Percentiles rank a stretch among this genome's conserved stretches.
phyloP scores from a whole-genome alignment of 2,797 vertebrate genomes.

The Scolopax rusticola region DNA sequence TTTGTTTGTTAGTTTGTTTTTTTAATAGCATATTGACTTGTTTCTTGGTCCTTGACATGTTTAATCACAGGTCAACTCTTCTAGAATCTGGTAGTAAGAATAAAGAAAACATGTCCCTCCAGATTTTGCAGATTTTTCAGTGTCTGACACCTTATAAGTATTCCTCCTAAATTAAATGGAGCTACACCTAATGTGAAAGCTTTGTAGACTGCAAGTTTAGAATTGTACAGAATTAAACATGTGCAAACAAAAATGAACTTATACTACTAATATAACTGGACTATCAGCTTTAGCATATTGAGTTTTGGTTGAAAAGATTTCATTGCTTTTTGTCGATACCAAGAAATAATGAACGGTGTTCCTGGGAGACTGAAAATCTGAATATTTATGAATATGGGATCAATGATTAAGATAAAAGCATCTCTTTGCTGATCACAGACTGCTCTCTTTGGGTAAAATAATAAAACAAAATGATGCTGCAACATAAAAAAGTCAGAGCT shows the following conservation, averaged over 20 bases:
- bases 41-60: neutral
- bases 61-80: neutral
- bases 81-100: neutral
- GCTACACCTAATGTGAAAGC: neutral
- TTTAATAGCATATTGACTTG: neutral
- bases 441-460: slow-evolving; percentile 43
- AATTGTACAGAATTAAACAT: neutral
- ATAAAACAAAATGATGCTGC: slow-evolving; percentile 49
- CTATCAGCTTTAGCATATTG: neutral
- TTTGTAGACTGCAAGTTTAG: neutral
- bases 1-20: no score
- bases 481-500: slow-evolving; percentile 40
- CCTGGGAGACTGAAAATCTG: slow-evolving; percentile 19
- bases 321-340: neutral
- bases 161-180: neutral
- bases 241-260: neutral
- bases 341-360: neutral
- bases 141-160: neutral
- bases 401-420: slow-evolving; percentile 51
- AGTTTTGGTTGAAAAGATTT: neutral
- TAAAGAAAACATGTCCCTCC: neutral
- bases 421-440: slow-evolving; percentile 39
- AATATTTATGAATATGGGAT: slow-evolving; percentile 58
- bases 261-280: neutral
- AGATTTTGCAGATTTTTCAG: neutral